Base-by-base conservation (phyloP, 2,888 invertebrate species). In the Drosophila buzzatii region DNA sequence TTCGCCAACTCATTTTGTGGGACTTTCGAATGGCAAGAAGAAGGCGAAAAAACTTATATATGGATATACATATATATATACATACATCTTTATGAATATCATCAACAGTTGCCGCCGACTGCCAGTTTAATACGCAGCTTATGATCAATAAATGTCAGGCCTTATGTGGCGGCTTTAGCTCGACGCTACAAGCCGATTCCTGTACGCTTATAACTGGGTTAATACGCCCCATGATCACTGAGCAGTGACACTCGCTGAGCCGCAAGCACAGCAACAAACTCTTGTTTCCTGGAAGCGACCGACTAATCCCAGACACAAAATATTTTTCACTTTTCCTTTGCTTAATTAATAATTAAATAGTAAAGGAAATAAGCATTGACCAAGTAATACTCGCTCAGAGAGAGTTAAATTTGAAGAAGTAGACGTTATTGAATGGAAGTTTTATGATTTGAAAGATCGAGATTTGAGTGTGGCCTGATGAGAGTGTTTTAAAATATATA, bases 261-360 rank as follows among this genome's bases (percentile, higher is more conserved):
- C 14, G 37, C 20, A 65, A 66, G 52, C 65, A 66, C 44, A 55
- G 67, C 41, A 53, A 16, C 8, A 18, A 52, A 7, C 76, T 70
- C 70, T 41, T 33, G 8, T 75, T 86, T 79, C 77, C 72, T 72
- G 90, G 90, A 89, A 85, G 42, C 61, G 51, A 39, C 7, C 14
- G 62, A 77, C 73, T 74, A 77, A 87, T 73, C 68, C 62, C 37
- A 51, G 57, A 61, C 42, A 74, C 63, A 78, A 82, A 71, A 81
- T 75, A 73, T 76, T 86, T 79, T 89, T 61, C 71, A 81, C 68
- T 73, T 83, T 85, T 85, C 77, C 85, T 83, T 81, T 83, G 67
- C 83, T 78, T 87, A 88, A 87, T 87, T 87, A 87, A 90, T 83
- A 79, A 86, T 88, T 90, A 88, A 90, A 85, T 89, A 85, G 85